These are phyloP conservation scores for Poecilia wingei DNA, from an alignment of 2,797 vertebrate genomes.

Conservation along the genomic window DNA sequence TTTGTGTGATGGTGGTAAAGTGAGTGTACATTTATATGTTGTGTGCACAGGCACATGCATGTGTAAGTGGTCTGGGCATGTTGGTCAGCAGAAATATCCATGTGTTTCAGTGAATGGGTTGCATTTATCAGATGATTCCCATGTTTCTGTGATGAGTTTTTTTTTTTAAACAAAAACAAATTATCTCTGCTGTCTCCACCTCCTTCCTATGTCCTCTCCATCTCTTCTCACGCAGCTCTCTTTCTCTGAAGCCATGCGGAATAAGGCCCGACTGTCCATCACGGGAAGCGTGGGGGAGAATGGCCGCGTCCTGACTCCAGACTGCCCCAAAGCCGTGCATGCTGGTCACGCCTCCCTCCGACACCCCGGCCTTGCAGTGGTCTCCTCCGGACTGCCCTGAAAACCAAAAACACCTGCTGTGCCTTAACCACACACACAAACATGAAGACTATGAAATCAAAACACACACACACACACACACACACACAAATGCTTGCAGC, in stretches of 20 bases:
- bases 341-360: conserved; percentile 89
- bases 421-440: conserved; percentile 86
- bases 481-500: conserved; percentile 11
- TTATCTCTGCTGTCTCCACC: conserved; percentile 45
- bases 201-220: conserved; percentile 55
- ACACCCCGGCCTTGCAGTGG: conserved; percentile 96
- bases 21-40: conserved; percentile 20
- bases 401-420: conserved; percentile 99
- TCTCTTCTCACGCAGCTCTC: conserved; percentile 84
- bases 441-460: conserved; percentile 57
- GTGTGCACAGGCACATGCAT: conserved; percentile 55
- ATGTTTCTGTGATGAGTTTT: not conserved
- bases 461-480: conserved; percentile 27
- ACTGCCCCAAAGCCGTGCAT: conserved; percentile 97
- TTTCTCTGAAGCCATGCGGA: conserved; percentile 99
- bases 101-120: conserved; percentile 1
- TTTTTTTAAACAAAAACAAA: not conserved
- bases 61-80: conserved; percentile 44
- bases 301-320: conserved; percentile 92
- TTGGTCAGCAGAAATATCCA: conserved; percentile 9
- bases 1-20: conserved; percentile 45
- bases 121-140: conserved; percentile 19
- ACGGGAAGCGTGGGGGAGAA: conserved; percentile 97
- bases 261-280: conserved; percentile 99
- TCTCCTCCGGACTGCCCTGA: conserved; percentile 98